Base-by-base conservation (phyloP, 2,888 invertebrate genomes). In the Drosophila paucipuncta region DNA sequence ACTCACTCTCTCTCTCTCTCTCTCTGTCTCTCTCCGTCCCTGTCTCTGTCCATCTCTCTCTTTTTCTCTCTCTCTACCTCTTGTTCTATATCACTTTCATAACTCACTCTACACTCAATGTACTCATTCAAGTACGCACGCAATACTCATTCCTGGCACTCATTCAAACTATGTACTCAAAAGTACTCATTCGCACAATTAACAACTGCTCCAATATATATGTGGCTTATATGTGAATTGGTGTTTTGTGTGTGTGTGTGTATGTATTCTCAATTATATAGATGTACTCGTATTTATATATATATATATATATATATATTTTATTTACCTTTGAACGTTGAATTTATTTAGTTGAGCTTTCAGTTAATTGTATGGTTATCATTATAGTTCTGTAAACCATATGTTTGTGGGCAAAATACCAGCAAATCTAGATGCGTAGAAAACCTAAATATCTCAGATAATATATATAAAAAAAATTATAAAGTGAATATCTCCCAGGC, bases 181-280 rank as follows among this genome's bases (percentile, higher is more conserved):
- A n/a, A 25, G 43, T 43, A 63, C 33, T 52, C 33, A 50, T 52
- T 35, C 64, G 63, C 73, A 71, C 55, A 73, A 57, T 37, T 35
- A 72, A 68, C 28, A 54, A n/a, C 39, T 28, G 39, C 13, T 52
- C 25, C 10, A 18, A 25, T 18, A 16, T 33, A 49, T 47, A 33
- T 59, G 39, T 49, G 55, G 25, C 28, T 1, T 37, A 13, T 22
- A 37, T 68, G 10, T 64, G 28, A 41, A 18, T 22, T 10, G 30
- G 33, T 50, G 16, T n/a, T 25, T 25, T 31, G 10, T 28, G 11
- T 28, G 11, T 41, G 16, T 18, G 52, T 31, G 31, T 37, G 18
- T 22, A 6, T 43, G 6, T 31, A 31, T 31, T 9, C 22, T 43
- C 1, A 13, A 47, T 31, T 31, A 4, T 11, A n/a, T n/a, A 22